Evolutionary conservation across 2,113 vertebrate genomes (phyloP).

Genomic region (Oophaga pumilio): DNA sequence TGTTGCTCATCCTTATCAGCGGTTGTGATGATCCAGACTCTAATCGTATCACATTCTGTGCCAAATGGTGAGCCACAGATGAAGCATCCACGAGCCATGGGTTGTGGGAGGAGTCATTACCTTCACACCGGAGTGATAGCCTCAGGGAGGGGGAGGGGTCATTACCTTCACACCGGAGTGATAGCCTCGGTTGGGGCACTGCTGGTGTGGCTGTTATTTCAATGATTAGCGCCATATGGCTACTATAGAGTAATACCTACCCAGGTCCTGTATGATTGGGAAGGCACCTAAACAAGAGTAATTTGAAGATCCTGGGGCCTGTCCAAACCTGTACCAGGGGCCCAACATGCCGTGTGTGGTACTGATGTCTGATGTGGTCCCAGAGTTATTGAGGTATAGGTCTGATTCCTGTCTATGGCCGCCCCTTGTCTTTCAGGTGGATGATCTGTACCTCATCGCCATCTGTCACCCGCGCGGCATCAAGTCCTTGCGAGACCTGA

Average conservation of each 20-base stretch:
- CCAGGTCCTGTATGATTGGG: too few species aligned
- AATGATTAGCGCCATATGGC: too few species aligned
- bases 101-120: not conserved
- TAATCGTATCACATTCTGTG: constrained; percentile 10
- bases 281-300: too few species aligned
- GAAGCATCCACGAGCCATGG: not conserved
- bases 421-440: constrained; percentile 71
- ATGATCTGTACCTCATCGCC: constrained; percentile 91
- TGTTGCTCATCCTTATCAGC: not conserved
- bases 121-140: not conserved
- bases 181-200: not conserved
- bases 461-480: constrained; percentile 78
- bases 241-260: too few species aligned
- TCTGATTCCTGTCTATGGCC: not conserved
- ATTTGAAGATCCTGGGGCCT: too few species aligned
- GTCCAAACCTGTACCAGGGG: too few species aligned
- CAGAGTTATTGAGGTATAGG: too few species aligned
- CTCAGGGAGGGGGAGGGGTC: not conserved
- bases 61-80: not conserved
- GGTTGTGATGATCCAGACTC: not conserved
- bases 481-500: constrained; percentile 86
- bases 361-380: too few species aligned
- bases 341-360: too few species aligned
- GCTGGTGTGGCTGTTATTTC: too few species aligned
- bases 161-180: not conserved